Evolutionary conservation across 1,140 invertebrate genomes (phyloP).

Genomic region (Tetragonula clypearis): DNA sequence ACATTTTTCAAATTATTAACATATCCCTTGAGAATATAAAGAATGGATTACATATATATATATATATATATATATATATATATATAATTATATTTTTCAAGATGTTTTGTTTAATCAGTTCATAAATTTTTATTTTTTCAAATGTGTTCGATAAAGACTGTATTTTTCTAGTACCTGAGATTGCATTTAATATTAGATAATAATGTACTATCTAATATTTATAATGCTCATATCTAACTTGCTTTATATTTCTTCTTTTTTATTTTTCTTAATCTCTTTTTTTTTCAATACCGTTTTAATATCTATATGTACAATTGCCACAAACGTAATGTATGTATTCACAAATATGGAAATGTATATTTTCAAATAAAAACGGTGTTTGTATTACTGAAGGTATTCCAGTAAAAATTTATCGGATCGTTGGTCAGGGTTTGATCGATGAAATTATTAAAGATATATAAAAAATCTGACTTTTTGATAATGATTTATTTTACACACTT

Average conservation of each 20-base stretch:
- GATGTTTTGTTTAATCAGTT: background rate
- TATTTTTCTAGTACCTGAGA: constrained; percentile 43
- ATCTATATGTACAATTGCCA: constrained; percentile 15
- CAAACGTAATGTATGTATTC: constrained; percentile 29
- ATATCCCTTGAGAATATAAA: constrained; percentile 17
- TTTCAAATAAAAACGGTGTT: constrained; percentile 70
- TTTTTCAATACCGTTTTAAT: background rate
- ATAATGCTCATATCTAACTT: background rate
- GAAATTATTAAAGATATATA: background rate
- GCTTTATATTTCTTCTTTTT: background rate
- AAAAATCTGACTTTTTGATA: constrained; percentile 68
- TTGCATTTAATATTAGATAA: background rate
- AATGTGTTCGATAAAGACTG: constrained; percentile 13
- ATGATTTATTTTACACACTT: constrained; percentile 80
- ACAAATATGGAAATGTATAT: constrained; percentile 66
- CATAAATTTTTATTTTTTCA: background rate
- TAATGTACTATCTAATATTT: background rate
- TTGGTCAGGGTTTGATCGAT: no score
- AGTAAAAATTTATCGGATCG: background rate
- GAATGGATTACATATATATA: background rate
- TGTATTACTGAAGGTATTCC: constrained; percentile 24
- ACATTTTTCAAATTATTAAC: constrained; percentile 11
- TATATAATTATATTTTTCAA: background rate
- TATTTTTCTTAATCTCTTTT: background rate
- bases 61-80: background rate